Percentiles rank a stretch among this genome's conserved stretches.
These are phyloP conservation scores for Psittacula derbiana DNA, from an alignment of 2,797 vertebrate species.

Conservation along the genomic window DNA sequence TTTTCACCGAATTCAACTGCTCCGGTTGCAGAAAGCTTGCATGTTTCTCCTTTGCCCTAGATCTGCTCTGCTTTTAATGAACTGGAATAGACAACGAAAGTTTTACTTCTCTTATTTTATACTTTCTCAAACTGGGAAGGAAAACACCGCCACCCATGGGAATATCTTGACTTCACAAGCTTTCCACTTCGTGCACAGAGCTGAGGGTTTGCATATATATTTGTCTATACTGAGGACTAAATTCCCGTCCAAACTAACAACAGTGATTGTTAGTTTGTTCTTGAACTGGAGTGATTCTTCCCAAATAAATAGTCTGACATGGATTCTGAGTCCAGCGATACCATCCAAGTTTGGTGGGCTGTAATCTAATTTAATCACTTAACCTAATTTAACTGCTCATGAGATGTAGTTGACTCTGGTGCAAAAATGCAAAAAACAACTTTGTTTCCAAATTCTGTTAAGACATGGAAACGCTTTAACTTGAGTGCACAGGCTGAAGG, in stretches of 20 bases:
- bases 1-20: not conserved
- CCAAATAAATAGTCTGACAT: not conserved
- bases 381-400: constrained; percentile 33
- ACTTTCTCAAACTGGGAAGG: not conserved
- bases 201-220: not conserved
- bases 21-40: not conserved
- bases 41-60: not conserved
- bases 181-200: not conserved
- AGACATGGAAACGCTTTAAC: not conserved
- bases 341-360: constrained; percentile 9
- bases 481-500: not conserved
- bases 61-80: not conserved
- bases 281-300: not conserved
- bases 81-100: not conserved
- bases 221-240: not conserved
- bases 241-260: not conserved
- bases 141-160: not conserved
- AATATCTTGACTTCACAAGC: not conserved
- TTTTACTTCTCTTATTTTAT: not conserved
- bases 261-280: not conserved
- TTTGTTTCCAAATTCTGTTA: constrained; percentile 32
- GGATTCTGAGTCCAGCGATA: not conserved
- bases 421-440: constrained; percentile 4
- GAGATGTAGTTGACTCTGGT: not conserved
- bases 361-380: constrained; percentile 45